A percentile compares a stretch with the other conserved stretches of the same genome.
These are phyloP conservation scores for Montipora cactus DNA, from an alignment of 64 coral and sea anemone species.

Conservation along the genomic window DNA sequence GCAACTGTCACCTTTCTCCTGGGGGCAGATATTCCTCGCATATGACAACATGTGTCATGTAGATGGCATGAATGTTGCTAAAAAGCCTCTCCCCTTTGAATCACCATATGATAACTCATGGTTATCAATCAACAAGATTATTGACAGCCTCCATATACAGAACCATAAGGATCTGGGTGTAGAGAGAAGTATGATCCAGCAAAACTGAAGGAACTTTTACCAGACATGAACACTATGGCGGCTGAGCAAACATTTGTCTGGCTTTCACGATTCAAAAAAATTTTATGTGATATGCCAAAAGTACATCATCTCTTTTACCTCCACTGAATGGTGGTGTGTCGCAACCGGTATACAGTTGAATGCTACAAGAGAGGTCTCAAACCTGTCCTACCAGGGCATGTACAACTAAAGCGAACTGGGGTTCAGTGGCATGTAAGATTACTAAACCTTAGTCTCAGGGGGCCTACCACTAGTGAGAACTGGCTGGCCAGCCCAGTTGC, in stretches of 20 bases:
- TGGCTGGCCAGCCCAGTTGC: too few relatives aligned
- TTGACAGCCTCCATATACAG: background rate
- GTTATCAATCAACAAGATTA: background rate
- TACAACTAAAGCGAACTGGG: too few relatives aligned
- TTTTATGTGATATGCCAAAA: too few relatives aligned
- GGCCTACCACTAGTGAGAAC: too few relatives aligned
- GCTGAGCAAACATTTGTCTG: too few relatives aligned
- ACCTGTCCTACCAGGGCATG: background rate
- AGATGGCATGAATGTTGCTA: background rate
- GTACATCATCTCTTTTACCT: too few relatives aligned
- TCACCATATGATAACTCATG: background rate
- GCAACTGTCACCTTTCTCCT: background rate
- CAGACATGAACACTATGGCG: too few relatives aligned
- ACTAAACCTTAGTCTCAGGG: too few relatives aligned
- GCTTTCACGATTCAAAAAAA: too few relatives aligned
- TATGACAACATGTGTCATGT: background rate
- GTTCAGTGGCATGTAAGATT: too few relatives aligned
- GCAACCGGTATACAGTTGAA: background rate
- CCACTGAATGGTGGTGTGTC: background rate
- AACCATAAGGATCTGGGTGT: background rate
- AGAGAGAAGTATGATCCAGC: background rate
- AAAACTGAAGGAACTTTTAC: too few relatives aligned
- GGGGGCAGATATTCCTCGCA: background rate
- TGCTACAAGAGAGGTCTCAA: background rate
- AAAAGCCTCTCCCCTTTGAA: background rate